Conservation (phyloP, 2,797 vertebrate genomes). For the Amniataba percoides region DNA sequence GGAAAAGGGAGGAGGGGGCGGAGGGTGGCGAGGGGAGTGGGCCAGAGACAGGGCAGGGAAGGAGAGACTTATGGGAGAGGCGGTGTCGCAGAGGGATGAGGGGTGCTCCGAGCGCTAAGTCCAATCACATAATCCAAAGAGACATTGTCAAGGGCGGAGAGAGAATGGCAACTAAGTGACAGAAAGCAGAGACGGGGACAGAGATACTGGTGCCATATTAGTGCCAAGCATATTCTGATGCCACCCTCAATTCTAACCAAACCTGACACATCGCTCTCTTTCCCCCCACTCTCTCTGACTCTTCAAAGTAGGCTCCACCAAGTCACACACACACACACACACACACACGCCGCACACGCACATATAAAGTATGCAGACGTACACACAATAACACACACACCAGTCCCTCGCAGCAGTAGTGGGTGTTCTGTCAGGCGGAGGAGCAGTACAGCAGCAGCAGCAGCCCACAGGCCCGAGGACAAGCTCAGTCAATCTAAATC, state of each 20-base stretch:
- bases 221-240: conserved; percentile 94
- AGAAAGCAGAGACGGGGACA: conserved; percentile 99
- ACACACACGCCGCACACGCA: neutral
- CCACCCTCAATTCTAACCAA: conserved; percentile 93
- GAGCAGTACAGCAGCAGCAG: conserved; percentile 76
- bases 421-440: conserved; percentile 85
- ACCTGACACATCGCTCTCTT: conserved; percentile 92
- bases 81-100: conserved; percentile 68
- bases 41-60: conserved; percentile 88
- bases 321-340: conserved; percentile 57
- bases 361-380: conserved; percentile 31
- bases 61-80: conserved; percentile 79
- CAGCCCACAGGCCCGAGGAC: conserved; percentile 88
- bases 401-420: conserved; percentile 81
- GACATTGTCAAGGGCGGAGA: conserved; percentile 91
- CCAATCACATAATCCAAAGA: conserved; percentile 95
- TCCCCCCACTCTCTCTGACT: conserved; percentile 75
- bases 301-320: conserved; percentile 81
- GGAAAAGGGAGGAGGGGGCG: conserved; percentile 53
- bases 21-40: conserved; percentile 75
- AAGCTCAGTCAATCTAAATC: conserved; percentile 95
- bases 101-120: conserved; percentile 81
- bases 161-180: conserved; percentile 95
- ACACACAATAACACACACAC: conserved; percentile 61
- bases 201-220: conserved; percentile 97